These are phyloP conservation scores for Oligia latruncula DNA, from an alignment of 2,888 invertebrate genomes.

Conservation along the genomic window DNA sequence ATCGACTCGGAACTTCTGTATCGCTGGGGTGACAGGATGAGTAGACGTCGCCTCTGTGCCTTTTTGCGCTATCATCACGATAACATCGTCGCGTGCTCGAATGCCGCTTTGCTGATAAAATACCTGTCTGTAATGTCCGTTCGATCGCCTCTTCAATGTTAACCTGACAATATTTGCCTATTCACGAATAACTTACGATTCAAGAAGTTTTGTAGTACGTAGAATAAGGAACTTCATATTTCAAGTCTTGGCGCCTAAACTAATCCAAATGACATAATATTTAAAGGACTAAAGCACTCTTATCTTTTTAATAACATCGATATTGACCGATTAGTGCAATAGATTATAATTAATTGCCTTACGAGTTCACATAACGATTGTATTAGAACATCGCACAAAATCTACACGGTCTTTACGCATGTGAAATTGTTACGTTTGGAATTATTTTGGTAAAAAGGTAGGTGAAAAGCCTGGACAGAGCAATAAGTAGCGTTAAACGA, in stretches of 20 bases:
- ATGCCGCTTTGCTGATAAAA: constrained; percentile 72
- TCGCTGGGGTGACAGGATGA: constrained; percentile 61
- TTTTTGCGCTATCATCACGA: constrained; percentile 80
- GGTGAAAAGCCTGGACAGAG: constrained; percentile 16
- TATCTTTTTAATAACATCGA: constrained; percentile 54
- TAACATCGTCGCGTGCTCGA: constrained; percentile 79
- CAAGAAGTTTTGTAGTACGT: background rate
- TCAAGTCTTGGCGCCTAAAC: constrained; percentile 13
- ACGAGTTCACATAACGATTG: constrained; percentile 24
- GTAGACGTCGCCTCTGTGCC: constrained; percentile 65
- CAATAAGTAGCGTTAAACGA: constrained; percentile 40
- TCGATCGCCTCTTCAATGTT: constrained; percentile 53
- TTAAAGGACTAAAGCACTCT: constrained; percentile 29
- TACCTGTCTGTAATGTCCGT: constrained; percentile 73
- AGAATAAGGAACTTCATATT: background rate
- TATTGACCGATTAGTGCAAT: constrained; percentile 53
- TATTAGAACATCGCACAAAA: constrained; percentile 19
- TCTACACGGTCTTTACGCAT: constrained; percentile 4
- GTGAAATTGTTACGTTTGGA: constrained; percentile 27
- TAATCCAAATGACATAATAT: constrained; percentile 50
- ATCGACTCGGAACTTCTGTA: constrained; percentile 57
- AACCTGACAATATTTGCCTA: constrained; percentile 50
- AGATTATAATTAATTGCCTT: constrained; percentile 43
- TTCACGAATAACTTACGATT: constrained; percentile 38
- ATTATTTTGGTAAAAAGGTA: constrained; percentile 40